A percentile compares a stretch with the other conserved stretches of the same genome.
Conservation (phyloP, 2,113 vertebrate genomes). For the Bufo bufo region DNA sequence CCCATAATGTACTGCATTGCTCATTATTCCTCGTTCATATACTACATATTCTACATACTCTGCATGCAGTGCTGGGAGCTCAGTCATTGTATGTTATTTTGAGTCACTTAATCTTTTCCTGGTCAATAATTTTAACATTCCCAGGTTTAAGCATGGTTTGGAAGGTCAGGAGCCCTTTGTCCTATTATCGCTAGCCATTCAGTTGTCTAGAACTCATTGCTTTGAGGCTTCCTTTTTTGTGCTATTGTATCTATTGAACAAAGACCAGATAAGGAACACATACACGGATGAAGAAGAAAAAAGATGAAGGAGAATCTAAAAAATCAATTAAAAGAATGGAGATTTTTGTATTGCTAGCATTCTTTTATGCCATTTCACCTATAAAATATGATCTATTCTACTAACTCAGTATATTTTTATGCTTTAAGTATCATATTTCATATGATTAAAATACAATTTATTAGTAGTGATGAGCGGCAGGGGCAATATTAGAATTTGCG, state of each 20-base stretch:
- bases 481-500: too few relatives aligned
- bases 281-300: not conserved
- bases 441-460: too few relatives aligned
- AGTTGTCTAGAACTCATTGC: slow-evolving; percentile 4
- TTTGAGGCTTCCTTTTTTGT: slow-evolving; percentile 14
- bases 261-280: slow-evolving; percentile 30
- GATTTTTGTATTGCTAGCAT: not conserved
- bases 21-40: too few relatives aligned
- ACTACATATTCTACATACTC: not conserved
- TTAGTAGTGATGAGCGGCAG: too few relatives aligned
- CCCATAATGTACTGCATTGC: too few relatives aligned
- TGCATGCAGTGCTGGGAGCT: not conserved
- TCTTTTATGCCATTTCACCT: not conserved
- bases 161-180: slow-evolving; percentile 14
- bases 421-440: not conserved
- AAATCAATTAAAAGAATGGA: slow-evolving; percentile 27
- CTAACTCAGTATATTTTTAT: too few relatives aligned
- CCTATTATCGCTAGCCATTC: not conserved
- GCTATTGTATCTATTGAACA: slow-evolving; percentile 44
- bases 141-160: not conserved
- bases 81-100: not conserved
- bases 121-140: slow-evolving; percentile 16
- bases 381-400: not conserved
- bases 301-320: not conserved
- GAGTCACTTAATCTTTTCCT: not conserved